Conservation (phyloP, 2,113 vertebrate species). For the Vidua chalybeata region DNA sequence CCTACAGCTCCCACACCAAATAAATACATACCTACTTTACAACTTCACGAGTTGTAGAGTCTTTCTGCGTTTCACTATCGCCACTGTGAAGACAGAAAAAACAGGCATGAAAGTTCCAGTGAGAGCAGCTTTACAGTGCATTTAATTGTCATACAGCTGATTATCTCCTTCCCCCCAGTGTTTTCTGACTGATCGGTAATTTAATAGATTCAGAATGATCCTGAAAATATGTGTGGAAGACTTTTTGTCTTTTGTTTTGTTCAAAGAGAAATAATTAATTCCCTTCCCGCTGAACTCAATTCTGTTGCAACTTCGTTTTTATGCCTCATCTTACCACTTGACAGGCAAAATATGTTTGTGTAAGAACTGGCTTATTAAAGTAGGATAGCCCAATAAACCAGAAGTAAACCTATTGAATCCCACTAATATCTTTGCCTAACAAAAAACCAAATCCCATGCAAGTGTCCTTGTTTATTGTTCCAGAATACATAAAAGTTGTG, state of each 20-base stretch:
- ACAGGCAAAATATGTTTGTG: constrained; percentile 49
- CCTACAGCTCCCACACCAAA: not conserved
- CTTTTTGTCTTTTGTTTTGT: constrained; percentile 10
- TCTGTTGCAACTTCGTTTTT: constrained; percentile 48
- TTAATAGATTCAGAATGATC: constrained; percentile 17
- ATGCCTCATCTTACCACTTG: constrained; percentile 41
- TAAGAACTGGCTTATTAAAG: constrained; percentile 53
- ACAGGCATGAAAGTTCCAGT: not conserved
- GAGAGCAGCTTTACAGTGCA: not conserved
- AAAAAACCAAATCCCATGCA: constrained; percentile 49
- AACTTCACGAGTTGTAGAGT: not conserved
- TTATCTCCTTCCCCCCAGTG: not conserved
- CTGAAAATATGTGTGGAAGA: constrained; percentile 1
- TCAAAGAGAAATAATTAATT: constrained; percentile 43
- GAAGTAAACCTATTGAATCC: constrained; percentile 41
- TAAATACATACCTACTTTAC: not conserved
- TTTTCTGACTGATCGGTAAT: not conserved
- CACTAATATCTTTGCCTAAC: constrained; percentile 44
- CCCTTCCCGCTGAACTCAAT: not conserved
- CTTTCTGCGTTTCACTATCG: not conserved
- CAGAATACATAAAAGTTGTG: constrained; percentile 33
- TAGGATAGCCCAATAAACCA: constrained; percentile 41
- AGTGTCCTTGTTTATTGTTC: constrained; percentile 52
- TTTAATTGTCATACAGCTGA: not conserved
- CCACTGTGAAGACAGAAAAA: not conserved